Percentiles rank a stretch among this genome's conserved stretches.
Conservation (phyloP, 2,113 vertebrate species). For the Chaenocephalus aceratus region DNA sequence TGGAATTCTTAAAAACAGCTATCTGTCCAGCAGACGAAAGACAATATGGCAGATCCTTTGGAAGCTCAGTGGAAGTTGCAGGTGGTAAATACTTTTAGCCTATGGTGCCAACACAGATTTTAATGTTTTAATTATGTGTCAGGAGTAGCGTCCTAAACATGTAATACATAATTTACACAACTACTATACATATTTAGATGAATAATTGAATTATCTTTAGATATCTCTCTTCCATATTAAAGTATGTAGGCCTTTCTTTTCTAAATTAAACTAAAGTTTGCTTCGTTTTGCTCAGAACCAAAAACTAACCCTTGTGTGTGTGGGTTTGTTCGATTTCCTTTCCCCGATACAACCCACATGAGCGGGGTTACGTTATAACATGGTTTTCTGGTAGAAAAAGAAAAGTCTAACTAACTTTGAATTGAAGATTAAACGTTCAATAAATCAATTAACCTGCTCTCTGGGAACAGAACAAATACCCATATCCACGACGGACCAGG, state of each 20-base stretch:
- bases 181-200: background rate
- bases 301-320: slow-evolving; percentile 1
- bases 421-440: background rate
- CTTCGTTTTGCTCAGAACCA: slow-evolving; percentile 4
- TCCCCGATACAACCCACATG: background rate
- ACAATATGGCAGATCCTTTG: background rate
- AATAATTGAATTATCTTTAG: background rate
- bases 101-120: background rate
- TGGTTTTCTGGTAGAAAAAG: background rate
- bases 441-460: background rate
- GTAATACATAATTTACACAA: background rate
- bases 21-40: background rate
- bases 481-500: background rate
- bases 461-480: too few relatives aligned
- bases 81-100: too few relatives aligned
- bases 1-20: background rate
- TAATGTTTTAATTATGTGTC: background rate
- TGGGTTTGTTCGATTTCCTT: background rate
- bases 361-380: slow-evolving; percentile 32
- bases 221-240: background rate
- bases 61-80: background rate
- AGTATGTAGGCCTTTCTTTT: background rate
- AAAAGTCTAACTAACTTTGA: background rate
- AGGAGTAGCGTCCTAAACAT: background rate
- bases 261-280: background rate